A percentile compares a stretch with the other conserved stretches of the same genome.
Conservation (phyloP, 2,797 vertebrate species). For the Melopsittacus undulatus region DNA sequence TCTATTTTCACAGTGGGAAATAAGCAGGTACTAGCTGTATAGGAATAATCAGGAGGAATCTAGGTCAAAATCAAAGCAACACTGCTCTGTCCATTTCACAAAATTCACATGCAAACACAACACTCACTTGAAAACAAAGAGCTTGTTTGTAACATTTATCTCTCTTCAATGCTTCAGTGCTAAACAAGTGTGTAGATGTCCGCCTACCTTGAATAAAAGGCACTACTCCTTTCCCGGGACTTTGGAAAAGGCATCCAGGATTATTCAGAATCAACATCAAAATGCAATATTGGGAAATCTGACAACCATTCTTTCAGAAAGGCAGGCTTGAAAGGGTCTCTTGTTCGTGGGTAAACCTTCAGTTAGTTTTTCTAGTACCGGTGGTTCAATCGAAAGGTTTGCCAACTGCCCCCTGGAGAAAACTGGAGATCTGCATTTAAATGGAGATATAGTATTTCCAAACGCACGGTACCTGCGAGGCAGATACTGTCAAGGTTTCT, state of each 20-base stretch:
- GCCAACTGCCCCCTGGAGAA: slow-evolving; percentile 79
- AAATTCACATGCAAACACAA: slow-evolving; percentile 62
- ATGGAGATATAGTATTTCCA: slow-evolving; percentile 78
- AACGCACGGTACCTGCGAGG: slow-evolving; percentile 76
- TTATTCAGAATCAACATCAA: slow-evolving; percentile 70
- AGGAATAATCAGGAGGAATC: slow-evolving; percentile 71
- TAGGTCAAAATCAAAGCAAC: slow-evolving; percentile 74
- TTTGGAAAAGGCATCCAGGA: slow-evolving; percentile 66
- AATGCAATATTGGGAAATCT: slow-evolving; percentile 66
- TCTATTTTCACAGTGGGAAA: slow-evolving; percentile 74
- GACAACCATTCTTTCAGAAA: slow-evolving; percentile 72
- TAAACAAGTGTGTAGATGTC: background rate
- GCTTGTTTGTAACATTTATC: slow-evolving; percentile 25
- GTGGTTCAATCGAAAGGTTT: slow-evolving; percentile 76
- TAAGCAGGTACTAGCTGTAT: slow-evolving; percentile 61
- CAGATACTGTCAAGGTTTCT: slow-evolving; percentile 76
- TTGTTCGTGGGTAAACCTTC: slow-evolving; percentile 74
- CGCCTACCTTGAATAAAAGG: slow-evolving; percentile 28
- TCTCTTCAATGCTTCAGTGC: background rate
- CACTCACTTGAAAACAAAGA: slow-evolving; percentile 50
- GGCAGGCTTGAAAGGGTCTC: slow-evolving; percentile 71
- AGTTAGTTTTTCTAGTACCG: slow-evolving; percentile 75
- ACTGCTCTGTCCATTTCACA: slow-evolving; percentile 45
- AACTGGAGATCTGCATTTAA: slow-evolving; percentile 81
- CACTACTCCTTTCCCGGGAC: background rate